Evolutionary conservation across 1,140 invertebrate genomes (phyloP).

Genomic region (Solen grandis): DNA sequence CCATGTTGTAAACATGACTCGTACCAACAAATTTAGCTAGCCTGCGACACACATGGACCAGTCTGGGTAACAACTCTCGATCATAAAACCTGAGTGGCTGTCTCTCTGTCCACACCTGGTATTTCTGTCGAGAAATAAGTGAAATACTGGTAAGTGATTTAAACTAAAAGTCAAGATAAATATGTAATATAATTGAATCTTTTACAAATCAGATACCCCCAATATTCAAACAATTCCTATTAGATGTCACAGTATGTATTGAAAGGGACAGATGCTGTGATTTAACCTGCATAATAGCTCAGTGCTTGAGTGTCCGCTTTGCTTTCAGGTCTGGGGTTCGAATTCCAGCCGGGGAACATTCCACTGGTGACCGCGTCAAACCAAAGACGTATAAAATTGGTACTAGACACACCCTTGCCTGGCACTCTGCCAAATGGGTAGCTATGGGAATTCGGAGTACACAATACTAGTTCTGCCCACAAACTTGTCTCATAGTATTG

Average conservation of each 20-base stretch:
- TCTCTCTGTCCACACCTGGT: slow-evolving; percentile 75
- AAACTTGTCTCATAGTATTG: not conserved
- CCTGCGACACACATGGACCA: slow-evolving; percentile 73
- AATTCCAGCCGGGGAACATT: too few relatives aligned
- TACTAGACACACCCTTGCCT: too few relatives aligned
- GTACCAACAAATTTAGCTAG: slow-evolving; percentile 78
- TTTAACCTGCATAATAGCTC: too few relatives aligned
- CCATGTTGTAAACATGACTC: too few relatives aligned
- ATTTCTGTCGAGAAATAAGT: slow-evolving; percentile 63
- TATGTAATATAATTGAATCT: not conserved
- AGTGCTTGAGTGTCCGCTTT: too few relatives aligned
- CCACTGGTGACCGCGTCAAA: too few relatives aligned
- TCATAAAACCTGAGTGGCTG: slow-evolving; percentile 79
- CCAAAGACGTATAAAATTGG: too few relatives aligned
- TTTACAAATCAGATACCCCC: not conserved
- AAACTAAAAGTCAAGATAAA: not conserved
- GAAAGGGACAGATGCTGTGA: not conserved
- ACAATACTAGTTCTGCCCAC: too few relatives aligned
- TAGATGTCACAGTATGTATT: not conserved
- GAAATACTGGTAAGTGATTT: not conserved
- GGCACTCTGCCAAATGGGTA: too few relatives aligned
- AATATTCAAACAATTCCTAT: not conserved
- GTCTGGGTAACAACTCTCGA: slow-evolving; percentile 74
- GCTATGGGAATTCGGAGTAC: too few relatives aligned
- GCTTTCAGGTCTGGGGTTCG: too few relatives aligned